Percentiles rank a stretch among this genome's conserved stretches.
Conservation (phyloP, 1,140 invertebrate genomes). For the Matsumurasca onukii region DNA sequence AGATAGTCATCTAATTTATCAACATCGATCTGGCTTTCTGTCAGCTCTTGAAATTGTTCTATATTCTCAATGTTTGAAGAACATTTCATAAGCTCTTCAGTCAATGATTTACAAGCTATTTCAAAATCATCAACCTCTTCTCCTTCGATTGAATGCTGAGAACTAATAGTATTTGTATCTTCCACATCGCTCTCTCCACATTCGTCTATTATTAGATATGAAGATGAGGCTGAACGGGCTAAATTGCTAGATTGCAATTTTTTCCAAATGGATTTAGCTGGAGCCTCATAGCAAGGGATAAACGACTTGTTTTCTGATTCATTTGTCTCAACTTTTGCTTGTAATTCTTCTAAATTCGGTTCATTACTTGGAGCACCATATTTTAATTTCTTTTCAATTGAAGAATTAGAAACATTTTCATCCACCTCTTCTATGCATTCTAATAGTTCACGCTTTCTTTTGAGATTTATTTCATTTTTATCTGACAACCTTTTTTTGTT, state of each 20-base stretch:
- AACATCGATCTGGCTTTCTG: slow-evolving; percentile 12
- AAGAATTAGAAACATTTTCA: not conserved
- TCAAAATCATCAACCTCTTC: slow-evolving; percentile 1
- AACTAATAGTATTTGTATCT: not conserved
- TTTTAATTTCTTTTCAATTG: slow-evolving; percentile 5
- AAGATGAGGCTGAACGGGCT: not conserved
- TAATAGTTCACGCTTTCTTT: not conserved
- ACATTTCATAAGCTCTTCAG: not conserved
- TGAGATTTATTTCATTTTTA: not conserved
- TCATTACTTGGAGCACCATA: not conserved
- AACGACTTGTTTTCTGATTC: no score
- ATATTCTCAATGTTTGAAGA: slow-evolving; percentile 11
- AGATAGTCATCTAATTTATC: slow-evolving; percentile 1
- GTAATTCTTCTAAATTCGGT: not conserved
- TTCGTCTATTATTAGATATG: not conserved
- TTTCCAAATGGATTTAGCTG: slow-evolving; percentile 6
- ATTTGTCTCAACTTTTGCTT: not conserved
- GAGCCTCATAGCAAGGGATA: slow-evolving; percentile 14
- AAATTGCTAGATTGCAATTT: slow-evolving; percentile 10
- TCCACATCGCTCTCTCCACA: not conserved
- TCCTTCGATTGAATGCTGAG: not conserved
- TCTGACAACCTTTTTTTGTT: not conserved
- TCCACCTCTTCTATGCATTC: slow-evolving; percentile 5
- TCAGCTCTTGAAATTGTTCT: slow-evolving; percentile 3
- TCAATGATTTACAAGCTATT: slow-evolving; percentile 8